Evolutionary conservation across 2,797 vertebrate genomes (phyloP), one percentile per base, ranked within the genome.

Genomic region (Poecilia picta): DNA sequence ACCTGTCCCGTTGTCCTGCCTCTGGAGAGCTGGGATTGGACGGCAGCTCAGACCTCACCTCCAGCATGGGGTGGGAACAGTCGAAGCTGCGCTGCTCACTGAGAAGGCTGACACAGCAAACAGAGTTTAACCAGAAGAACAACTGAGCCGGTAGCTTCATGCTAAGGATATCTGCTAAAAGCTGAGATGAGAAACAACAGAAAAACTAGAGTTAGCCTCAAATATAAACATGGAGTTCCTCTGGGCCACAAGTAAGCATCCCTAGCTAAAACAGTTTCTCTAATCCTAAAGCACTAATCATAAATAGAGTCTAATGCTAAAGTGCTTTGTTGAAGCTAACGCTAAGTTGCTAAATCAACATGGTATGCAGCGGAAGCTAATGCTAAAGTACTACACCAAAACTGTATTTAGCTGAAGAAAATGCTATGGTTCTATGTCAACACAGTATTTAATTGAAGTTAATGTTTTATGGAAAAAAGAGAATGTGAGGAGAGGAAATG

Each of bases 21-120:
- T 98, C 98, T 0, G 97, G 97, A 80, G 97, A 98, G 92, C 97
- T 98, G 82, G 97, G 97, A 90, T 98, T 98, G 78, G 97, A 97
- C 0, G 95, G 97, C 23, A 96, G 95, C 91, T 98, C 97, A 47
- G 97, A 95, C 90, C 94, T 97, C 76, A 96, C 94, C 84, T 98
- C 98, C 91, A 96, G 97, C 2, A 95, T 95, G 31, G 95, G 92
- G 79, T 97, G 97, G 81, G 94, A 95, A 28, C 95, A 87, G 72
- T 99, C 98, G 0, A 97, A 94, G 72, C 95, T 97, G 91, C 95
- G 97, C 88, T 97, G 97, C 66, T 95, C 94, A 81, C 95, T 95
- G 28, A 96, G 95, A 76, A 95, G 82, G 46, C 97, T 97, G 90
- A 76, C 20, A 25, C 20, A 39, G 13, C 36, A 25, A 41, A 43